These are phyloP conservation scores for Battus philenor DNA, from an alignment of 1,140 invertebrate species.

Conservation along the genomic window DNA sequence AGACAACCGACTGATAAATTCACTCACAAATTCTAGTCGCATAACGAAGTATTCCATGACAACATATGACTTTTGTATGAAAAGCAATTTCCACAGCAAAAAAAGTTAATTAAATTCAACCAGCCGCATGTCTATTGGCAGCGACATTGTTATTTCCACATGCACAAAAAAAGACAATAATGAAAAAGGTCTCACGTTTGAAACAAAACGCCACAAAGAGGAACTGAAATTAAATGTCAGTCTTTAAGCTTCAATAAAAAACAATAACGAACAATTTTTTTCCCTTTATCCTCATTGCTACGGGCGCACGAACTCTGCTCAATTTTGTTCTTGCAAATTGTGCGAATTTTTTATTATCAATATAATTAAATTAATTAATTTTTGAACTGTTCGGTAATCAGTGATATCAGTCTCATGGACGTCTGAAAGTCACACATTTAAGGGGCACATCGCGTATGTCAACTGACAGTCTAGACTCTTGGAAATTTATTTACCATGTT, in stretches of 20 bases:
- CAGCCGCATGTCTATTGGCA: constrained; percentile 29
- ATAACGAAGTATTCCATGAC: neutral
- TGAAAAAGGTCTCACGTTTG: constrained; percentile 32
- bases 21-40: neutral
- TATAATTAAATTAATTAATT: too few species aligned
- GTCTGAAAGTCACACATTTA: too few species aligned
- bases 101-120: constrained; percentile 37
- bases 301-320: constrained; percentile 8
- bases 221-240: constrained; percentile 56
- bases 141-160: constrained; percentile 33
- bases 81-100: constrained; percentile 15
- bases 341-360: too few species aligned
- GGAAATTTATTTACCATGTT: too few species aligned
- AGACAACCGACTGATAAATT: neutral
- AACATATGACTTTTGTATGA: constrained; percentile 1
- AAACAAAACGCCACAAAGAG: constrained; percentile 36
- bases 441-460: too few species aligned
- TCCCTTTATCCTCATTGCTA: constrained; percentile 22
- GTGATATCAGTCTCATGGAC: too few species aligned
- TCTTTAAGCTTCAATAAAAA: constrained; percentile 31
- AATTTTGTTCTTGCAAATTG: too few species aligned
- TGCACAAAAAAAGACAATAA: constrained; percentile 32
- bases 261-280: constrained; percentile 37
- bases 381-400: too few species aligned
- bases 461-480: too few species aligned